phyloP scores from a whole-genome alignment of 2,888 invertebrate species.

The Lacanobia wlatinum region DNA sequence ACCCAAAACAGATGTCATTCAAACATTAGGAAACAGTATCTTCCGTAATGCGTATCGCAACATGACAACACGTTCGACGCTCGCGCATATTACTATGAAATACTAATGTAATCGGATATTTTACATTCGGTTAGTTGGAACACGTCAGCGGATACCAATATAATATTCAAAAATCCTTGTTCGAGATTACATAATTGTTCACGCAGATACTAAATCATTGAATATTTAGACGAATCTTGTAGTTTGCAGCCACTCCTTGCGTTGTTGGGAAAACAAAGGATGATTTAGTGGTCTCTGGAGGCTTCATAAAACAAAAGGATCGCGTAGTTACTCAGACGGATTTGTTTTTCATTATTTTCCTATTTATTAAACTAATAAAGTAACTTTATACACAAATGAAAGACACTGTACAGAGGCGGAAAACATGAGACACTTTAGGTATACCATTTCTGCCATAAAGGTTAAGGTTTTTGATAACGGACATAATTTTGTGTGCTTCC shows the following conservation, averaged over 20 bases:
- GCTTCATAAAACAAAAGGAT: not conserved
- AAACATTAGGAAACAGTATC: constrained; percentile 18
- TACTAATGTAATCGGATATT: constrained; percentile 26
- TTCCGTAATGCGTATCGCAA: constrained; percentile 30
- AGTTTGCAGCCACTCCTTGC: not conserved
- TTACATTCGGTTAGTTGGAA: not conserved
- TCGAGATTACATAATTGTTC: constrained; percentile 38
- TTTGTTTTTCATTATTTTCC: too few species aligned
- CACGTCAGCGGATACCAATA: constrained; percentile 42
- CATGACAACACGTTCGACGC: constrained; percentile 9
- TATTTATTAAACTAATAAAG: too few species aligned
- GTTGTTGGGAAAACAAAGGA: not conserved
- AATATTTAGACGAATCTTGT: constrained; percentile 10
- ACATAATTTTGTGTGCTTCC: too few species aligned
- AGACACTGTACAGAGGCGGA: too few species aligned
- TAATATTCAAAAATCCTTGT: constrained; percentile 50
- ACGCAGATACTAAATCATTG: constrained; percentile 13
- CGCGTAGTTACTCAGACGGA: too few species aligned
- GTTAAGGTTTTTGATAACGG: too few species aligned
- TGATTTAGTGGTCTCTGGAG: not conserved
- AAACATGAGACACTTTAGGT: too few species aligned
- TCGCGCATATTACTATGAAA: constrained; percentile 8
- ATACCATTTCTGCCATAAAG: too few species aligned
- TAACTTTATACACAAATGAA: too few species aligned
- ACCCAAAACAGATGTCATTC: not conserved